Percentiles rank a stretch among this genome's conserved stretches.
phyloP scores from a whole-genome alignment of 2,888 invertebrate species.

The Aphrophora alni region DNA sequence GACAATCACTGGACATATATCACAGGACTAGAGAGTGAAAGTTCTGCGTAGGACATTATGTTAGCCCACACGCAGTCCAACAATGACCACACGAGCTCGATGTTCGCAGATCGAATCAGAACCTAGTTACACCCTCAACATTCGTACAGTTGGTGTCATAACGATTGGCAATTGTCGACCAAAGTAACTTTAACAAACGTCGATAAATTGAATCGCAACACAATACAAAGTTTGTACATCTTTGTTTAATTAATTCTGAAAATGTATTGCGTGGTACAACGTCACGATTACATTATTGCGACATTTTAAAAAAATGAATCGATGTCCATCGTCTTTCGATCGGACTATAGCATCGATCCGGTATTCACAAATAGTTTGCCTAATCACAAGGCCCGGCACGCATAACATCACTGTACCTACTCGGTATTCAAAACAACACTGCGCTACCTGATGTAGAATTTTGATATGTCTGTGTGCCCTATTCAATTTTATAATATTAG shows the following conservation, averaged over 20 bases:
- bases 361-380: not conserved
- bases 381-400: not conserved
- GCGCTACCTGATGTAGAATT: not conserved
- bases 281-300: no score
- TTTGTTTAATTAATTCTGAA: no score
- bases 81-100: not conserved
- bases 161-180: not conserved
- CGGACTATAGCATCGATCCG: no score
- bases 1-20: not conserved
- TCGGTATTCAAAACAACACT: not conserved
- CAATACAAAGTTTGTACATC: not conserved
- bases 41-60: not conserved
- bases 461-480: not conserved
- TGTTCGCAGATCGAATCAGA: not conserved
- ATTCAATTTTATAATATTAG: conserved; percentile 2
- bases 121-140: not conserved
- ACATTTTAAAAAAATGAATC: no score
- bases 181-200: not conserved
- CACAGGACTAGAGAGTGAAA: not conserved
- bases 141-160: not conserved
- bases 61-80: not conserved
- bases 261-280: no score
- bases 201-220: not conserved
- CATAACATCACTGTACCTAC: not conserved
- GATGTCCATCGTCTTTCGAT: no score